These are phyloP conservation scores for Platyrinchus mystaceus DNA, from an alignment of 2,797 vertebrate genomes.

Conservation along the genomic window DNA sequence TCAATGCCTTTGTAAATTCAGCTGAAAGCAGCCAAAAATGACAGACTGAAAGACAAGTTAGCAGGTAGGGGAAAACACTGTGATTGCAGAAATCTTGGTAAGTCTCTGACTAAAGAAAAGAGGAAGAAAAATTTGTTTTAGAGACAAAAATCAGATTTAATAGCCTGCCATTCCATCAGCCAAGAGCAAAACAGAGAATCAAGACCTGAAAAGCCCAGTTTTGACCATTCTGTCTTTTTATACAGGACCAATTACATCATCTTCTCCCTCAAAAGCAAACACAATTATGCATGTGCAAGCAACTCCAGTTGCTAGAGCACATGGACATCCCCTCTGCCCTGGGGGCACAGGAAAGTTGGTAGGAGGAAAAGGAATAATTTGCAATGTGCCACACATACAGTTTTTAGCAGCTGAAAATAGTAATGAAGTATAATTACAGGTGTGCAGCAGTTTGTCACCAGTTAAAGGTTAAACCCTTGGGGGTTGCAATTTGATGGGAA, in stretches of 20 bases:
- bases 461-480: background rate
- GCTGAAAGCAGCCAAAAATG: background rate
- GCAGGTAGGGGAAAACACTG: background rate
- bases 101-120: background rate
- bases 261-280: background rate
- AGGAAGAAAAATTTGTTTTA: background rate
- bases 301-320: background rate
- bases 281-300: rapidly evolving
- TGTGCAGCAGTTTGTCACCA: background rate
- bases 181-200: background rate
- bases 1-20: background rate
- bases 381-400: rapidly evolving
- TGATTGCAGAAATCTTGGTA: background rate
- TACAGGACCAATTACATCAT: background rate
- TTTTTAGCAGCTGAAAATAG: background rate
- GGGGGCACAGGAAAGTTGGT: background rate
- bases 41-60: background rate
- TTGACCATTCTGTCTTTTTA: background rate
- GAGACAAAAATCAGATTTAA: background rate
- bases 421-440: background rate
- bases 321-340: background rate
- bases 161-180: background rate
- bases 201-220: background rate
- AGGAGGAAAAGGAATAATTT: background rate
- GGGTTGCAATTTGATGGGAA: background rate